These are phyloP conservation scores for Tychaedon coryphoeus DNA, from an alignment of 2,113 vertebrate genomes.

Conservation along the genomic window DNA sequence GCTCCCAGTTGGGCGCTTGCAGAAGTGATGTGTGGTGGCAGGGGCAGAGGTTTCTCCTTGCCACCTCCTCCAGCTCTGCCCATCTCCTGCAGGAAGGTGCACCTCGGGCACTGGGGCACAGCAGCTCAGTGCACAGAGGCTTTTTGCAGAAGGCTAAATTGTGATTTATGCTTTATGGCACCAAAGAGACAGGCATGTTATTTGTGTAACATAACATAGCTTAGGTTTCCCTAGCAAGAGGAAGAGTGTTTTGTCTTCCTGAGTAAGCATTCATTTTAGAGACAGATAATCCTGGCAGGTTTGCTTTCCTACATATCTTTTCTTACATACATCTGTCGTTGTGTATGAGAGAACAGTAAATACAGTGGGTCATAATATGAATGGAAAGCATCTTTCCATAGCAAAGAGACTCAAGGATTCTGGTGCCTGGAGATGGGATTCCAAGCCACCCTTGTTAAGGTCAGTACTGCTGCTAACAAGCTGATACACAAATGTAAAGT, in stretches of 20 bases:
- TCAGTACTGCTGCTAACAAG: not conserved
- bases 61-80: not conserved
- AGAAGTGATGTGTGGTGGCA: not conserved
- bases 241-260: constrained; percentile 8
- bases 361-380: not conserved
- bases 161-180: constrained; percentile 55
- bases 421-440: not conserved
- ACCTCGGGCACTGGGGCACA: not conserved
- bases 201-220: not conserved
- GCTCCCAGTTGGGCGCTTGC: not conserved
- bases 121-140: not conserved
- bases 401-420: not conserved
- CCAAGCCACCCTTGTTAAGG: not conserved
- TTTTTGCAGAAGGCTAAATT: not conserved
- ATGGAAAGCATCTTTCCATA: not conserved
- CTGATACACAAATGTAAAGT: not conserved
- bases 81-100: not conserved
- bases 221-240: not conserved
- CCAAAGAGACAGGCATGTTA: constrained; percentile 11
- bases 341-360: not conserved
- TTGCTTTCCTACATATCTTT: not conserved
- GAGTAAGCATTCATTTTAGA: not conserved
- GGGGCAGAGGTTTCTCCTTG: not conserved
- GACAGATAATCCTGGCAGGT: not conserved
- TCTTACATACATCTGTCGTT: not conserved